Percentiles rank a stretch among this genome's conserved stretches.
Evolutionary conservation across 2,797 vertebrate genomes (phyloP).

Genomic region (Prionace glauca): DNA sequence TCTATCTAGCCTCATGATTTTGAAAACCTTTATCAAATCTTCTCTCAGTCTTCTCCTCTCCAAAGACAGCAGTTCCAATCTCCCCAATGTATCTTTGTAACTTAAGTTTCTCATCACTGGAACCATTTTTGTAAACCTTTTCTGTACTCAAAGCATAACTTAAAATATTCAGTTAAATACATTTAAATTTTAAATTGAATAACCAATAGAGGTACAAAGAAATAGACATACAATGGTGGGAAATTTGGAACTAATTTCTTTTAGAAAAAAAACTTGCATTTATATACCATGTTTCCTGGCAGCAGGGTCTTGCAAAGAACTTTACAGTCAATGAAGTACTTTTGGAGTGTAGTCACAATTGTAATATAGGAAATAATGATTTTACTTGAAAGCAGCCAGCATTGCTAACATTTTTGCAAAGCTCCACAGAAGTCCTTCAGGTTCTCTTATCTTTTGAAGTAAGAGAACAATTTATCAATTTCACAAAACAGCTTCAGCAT

Average conservation of each 20-base stretch:
- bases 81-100: no score
- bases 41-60: no score
- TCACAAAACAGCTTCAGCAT: not conserved
- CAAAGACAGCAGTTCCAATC: no score
- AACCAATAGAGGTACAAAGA: not conserved
- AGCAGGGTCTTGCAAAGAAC: not conserved
- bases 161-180: slow-evolving; percentile 16
- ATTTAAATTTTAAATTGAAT: not conserved
- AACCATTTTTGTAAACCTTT: no score
- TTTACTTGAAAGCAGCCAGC: not conserved
- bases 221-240: not conserved
- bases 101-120: no score
- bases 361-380: not conserved
- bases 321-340: not conserved
- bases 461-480: no score
- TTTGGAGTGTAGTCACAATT: not conserved
- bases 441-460: not conserved
- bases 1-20: no score
- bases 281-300: not conserved
- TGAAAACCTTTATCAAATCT: no score
- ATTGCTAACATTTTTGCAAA: not conserved
- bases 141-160: not conserved
- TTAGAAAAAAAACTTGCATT: not conserved
- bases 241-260: not conserved
- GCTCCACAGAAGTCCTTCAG: not conserved